Base-by-base conservation (phyloP, 1,140 invertebrate species). In the Drosophila busckii region DNA sequence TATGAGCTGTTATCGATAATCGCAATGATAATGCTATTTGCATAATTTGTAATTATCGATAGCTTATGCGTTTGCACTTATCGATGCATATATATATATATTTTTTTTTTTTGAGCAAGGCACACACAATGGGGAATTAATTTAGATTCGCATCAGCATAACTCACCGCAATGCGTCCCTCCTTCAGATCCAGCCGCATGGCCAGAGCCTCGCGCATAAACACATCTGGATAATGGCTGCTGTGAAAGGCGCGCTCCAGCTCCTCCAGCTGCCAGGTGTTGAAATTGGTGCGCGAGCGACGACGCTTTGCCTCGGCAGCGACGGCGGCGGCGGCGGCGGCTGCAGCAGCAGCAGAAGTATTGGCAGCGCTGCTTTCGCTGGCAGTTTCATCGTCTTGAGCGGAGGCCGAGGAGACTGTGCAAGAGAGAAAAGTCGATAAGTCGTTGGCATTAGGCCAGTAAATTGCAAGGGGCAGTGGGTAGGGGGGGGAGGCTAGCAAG, bases 231-330 rank as follows among this genome's bases (percentile, higher is more conserved):
- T 99, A 99, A 89, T 99, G 98, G 61, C 94, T 96, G 41, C 95
- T 92, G 42, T 96, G 90, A 89, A 99, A 99, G 1, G 97, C 97
- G 53, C 96, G 90, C 88, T 99, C 98, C 85, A 99, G 90, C 89
- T 99, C 97, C 83, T 99, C 97, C 85, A 99, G 89, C 89, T 99
- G 98, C 97, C 97, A 99, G 66, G 95, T 96, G 89, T 96, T 98
- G 90, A 99, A 99, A 89, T 99, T 99, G 20, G 98, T 99, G 67
- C 98, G 88, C 31, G 97, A 98, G 58, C 98, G 91, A 48, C 97
- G 90, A 37, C 97, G 88, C 86, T 95, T 95, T 0, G 70, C 70
- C 17, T 75, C 69, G 12, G 61, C 67, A 16, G 48, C 48, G 9
- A 70, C 76, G n/a, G 65, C 62, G 38, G 26, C 17, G 4, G 66